These are phyloP conservation scores for Chaetodon trifascialis DNA, from an alignment of 2,113 vertebrate genomes.

Conservation along the genomic window DNA sequence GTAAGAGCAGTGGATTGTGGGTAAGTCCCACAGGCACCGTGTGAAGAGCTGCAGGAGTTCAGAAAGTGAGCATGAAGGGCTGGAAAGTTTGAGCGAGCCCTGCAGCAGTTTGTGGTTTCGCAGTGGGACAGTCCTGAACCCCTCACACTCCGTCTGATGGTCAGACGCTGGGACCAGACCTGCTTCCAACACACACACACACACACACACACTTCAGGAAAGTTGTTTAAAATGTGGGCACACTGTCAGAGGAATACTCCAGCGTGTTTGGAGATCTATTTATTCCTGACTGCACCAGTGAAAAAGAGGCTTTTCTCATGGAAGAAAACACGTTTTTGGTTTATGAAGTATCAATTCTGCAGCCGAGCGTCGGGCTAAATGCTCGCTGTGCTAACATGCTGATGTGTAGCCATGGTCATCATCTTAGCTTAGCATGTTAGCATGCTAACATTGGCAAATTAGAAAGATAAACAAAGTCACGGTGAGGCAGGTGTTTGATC, in stretches of 20 bases:
- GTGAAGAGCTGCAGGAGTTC: constrained; percentile 24
- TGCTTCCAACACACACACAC: not conserved
- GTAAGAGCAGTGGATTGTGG: constrained; percentile 8
- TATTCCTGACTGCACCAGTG: not conserved
- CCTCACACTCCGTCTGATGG: constrained; percentile 10
- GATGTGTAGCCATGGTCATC: too few relatives aligned
- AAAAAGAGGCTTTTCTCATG: not conserved
- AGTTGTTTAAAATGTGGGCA: not conserved
- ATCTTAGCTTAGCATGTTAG: too few relatives aligned
- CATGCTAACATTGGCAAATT: too few relatives aligned
- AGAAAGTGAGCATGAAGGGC: not conserved
- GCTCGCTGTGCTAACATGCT: not conserved
- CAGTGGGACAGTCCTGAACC: constrained; percentile 18
- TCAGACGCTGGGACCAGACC: constrained; percentile 11
- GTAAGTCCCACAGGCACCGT: not conserved
- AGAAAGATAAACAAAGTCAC: too few relatives aligned
- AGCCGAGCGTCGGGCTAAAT: not conserved
- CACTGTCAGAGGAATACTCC: not conserved
- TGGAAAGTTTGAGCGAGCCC: constrained; percentile 28
- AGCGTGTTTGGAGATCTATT: not conserved
- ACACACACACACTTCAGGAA: not conserved
- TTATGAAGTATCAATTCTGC: not conserved
- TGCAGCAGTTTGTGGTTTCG: constrained; percentile 38
- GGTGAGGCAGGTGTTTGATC: too few relatives aligned
- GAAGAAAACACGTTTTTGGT: not conserved